Percentiles rank a stretch among this genome's conserved stretches.
Conservation (phyloP, 2,797 vertebrate genomes). For the Malacoraja senta region DNA sequence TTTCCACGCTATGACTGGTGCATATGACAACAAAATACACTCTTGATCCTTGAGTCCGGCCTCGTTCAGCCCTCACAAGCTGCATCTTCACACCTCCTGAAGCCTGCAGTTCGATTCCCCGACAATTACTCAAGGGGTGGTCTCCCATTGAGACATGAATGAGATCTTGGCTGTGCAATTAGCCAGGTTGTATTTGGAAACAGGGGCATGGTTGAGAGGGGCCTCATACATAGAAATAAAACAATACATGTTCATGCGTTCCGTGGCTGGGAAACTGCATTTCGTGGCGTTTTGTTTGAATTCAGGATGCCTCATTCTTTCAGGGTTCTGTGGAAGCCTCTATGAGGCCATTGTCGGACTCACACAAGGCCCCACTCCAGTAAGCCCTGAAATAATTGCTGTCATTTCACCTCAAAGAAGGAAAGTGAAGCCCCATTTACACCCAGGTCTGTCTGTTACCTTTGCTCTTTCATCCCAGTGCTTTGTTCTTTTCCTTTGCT, state of each 20-base stretch:
- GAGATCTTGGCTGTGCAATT: background rate
- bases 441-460: background rate
- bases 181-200: conserved; percentile 15
- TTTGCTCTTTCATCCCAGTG: background rate
- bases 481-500: background rate
- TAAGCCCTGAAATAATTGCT: conserved; percentile 7
- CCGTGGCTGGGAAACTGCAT: conserved; percentile 6
- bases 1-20: no score
- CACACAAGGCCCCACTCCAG: background rate
- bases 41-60: background rate
- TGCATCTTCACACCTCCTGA: background rate
- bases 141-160: background rate
- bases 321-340: background rate
- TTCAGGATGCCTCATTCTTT: background rate
- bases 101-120: background rate
- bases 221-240: background rate
- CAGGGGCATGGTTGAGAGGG: background rate
- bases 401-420: background rate
- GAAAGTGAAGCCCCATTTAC: conserved; percentile 20
- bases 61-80: conserved; percentile 1
- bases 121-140: background rate
- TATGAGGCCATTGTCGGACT: background rate
- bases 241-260: conserved; percentile 21
- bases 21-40: no score
- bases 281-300: background rate